Conservation (phyloP, 2,797 vertebrate genomes). For the Artibeus jamaicensis region DNA sequence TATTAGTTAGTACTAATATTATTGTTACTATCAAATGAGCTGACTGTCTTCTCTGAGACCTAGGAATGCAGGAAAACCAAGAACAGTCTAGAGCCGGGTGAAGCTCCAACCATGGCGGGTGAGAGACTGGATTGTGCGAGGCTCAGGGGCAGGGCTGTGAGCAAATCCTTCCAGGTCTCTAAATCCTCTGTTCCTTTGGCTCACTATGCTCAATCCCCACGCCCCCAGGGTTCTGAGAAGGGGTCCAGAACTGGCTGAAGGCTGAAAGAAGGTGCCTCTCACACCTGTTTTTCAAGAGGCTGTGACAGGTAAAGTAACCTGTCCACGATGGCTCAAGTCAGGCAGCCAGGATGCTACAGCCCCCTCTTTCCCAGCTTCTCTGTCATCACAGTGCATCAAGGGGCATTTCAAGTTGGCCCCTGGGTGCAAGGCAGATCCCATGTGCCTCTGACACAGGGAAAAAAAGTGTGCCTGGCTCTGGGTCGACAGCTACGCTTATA, state of each 20-base stretch:
- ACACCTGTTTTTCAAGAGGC: not conserved
- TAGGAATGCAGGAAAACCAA: not conserved
- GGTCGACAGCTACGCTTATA: fast-evolving
- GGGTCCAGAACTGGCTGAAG: not conserved
- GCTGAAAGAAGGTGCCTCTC: too few species aligned
- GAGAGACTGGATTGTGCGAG: not conserved
- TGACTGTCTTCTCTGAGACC: not conserved
- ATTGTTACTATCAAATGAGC: not conserved
- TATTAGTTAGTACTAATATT: not conserved
- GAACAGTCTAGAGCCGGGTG: not conserved
- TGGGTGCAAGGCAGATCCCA: not conserved
- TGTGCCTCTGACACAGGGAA: not conserved
- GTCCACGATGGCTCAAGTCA: not conserved
- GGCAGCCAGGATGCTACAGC: not conserved
- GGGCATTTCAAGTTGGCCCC: not conserved
- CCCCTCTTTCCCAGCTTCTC: not conserved
- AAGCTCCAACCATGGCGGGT: not conserved
- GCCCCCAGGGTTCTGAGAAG: not conserved
- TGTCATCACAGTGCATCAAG: not conserved
- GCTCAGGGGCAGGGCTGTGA: not conserved
- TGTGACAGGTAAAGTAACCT: not conserved
- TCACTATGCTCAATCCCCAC: fast-evolving
- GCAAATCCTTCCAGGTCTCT: not conserved
- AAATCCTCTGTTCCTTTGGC: not conserved
- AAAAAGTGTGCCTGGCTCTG: not conserved